Evolutionary conservation across 2,888 invertebrate species (phyloP).

Genomic region (Acanthosepion lycidas): DNA sequence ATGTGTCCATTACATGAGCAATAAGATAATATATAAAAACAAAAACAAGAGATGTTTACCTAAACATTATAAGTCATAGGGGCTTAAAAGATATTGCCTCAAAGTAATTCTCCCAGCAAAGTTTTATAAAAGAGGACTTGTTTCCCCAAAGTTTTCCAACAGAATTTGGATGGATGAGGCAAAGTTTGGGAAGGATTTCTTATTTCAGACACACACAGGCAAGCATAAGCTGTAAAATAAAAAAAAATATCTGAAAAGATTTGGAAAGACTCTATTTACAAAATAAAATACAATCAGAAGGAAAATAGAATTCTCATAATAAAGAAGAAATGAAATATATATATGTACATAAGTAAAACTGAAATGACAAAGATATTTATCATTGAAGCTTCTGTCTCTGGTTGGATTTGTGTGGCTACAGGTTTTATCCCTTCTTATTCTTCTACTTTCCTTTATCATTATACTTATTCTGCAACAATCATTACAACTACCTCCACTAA

Average conservation of each 20-base stretch:
- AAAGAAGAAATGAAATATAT: not conserved
- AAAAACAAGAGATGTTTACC: not conserved
- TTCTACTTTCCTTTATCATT: not conserved
- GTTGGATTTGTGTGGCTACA: not conserved
- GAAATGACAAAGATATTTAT: conserved; percentile 9
- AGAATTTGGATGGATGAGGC: conserved; percentile 14
- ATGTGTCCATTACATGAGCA: conserved; percentile 14
- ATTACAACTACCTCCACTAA: not conserved
- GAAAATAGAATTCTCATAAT: not conserved
- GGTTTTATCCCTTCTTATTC: not conserved
- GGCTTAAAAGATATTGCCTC: conserved; percentile 18
- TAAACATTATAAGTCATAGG: not conserved
- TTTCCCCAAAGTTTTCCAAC: not conserved
- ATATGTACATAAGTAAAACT: not conserved
- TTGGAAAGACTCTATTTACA: not conserved
- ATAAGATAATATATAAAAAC: not conserved
- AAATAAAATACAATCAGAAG: conserved; percentile 11
- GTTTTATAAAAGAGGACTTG: conserved; percentile 13
- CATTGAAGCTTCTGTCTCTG: not conserved
- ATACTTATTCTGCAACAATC: not conserved
- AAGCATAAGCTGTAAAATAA: no score
- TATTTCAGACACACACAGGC: not conserved
- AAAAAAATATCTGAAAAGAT: not conserved
- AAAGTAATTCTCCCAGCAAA: not conserved
- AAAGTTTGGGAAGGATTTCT: not conserved